phyloP scores from a whole-genome alignment of 2,113 vertebrate species.

The Vombatus ursinus region DNA sequence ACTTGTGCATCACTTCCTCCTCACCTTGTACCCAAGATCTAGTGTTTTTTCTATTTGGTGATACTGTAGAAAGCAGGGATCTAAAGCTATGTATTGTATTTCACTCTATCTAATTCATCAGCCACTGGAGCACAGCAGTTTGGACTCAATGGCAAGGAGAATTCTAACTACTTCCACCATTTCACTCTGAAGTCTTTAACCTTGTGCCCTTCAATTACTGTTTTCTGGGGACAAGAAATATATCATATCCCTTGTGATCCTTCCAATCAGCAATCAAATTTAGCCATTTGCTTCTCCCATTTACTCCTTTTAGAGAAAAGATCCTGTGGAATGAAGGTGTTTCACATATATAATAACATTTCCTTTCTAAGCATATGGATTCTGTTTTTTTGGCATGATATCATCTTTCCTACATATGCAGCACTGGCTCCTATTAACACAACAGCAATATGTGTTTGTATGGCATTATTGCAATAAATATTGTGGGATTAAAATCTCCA shows the following conservation, averaged over 20 bases:
- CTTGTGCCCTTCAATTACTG: not conserved
- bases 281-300: not conserved
- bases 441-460: constrained; percentile 53
- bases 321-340: not conserved
- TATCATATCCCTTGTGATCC: not conserved
- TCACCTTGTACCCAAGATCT: not conserved
- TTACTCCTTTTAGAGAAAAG: not conserved
- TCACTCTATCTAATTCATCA: not conserved
- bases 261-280: not conserved
- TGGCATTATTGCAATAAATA: constrained; percentile 29
- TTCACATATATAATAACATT: not conserved
- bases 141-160: not conserved
- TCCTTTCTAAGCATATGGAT: constrained; percentile 7
- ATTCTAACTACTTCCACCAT: not conserved
- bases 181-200: not conserved
- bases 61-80: not conserved
- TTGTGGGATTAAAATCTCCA: constrained; percentile 33
- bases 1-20: not conserved
- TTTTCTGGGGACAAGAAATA: not conserved
- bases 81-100: not conserved
- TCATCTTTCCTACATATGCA: constrained; percentile 51
- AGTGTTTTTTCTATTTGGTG: not conserved
- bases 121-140: not conserved
- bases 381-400: constrained; percentile 33
- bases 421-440: constrained; percentile 31